Evolutionary conservation across 1,140 invertebrate species (phyloP).

Genomic region (Bursaphelenchus mucronatus): DNA sequence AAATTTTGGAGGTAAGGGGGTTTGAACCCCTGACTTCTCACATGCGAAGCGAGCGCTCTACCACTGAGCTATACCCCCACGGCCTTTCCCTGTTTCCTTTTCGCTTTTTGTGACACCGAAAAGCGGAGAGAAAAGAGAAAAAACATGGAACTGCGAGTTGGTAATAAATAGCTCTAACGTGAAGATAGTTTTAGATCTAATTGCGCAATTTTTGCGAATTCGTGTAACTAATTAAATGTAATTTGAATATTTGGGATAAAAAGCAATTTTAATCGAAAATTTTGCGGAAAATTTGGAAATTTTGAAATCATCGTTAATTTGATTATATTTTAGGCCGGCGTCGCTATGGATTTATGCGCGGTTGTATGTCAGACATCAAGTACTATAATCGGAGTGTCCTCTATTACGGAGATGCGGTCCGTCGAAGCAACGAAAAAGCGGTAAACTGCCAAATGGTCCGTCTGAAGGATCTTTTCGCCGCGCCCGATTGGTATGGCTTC

Average conservation of each 20-base stretch:
- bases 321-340: conserved; percentile 44
- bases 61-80: conserved; percentile 49
- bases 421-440: conserved; percentile 17
- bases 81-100: too few relatives aligned
- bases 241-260: background rate
- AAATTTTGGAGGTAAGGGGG: conserved; percentile 43
- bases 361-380: conserved; percentile 59
- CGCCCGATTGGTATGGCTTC: conserved; percentile 46
- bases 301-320: background rate
- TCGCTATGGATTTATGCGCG: conserved; percentile 57
- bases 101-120: too few relatives aligned
- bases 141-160: too few relatives aligned
- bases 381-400: conserved; percentile 55
- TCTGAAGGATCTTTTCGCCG: conserved; percentile 44
- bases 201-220: too few relatives aligned
- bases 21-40: conserved; percentile 47
- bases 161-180: too few relatives aligned
- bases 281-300: background rate
- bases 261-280: background rate
- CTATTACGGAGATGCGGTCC: conserved; percentile 32
- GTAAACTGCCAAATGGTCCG: conserved; percentile 28
- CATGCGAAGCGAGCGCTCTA: conserved; percentile 52
- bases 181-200: too few relatives aligned
- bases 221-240: background rate
- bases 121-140: too few relatives aligned